Evolutionary conservation across 2,888 invertebrate genomes (phyloP).

Genomic region (Autographa gamma): DNA sequence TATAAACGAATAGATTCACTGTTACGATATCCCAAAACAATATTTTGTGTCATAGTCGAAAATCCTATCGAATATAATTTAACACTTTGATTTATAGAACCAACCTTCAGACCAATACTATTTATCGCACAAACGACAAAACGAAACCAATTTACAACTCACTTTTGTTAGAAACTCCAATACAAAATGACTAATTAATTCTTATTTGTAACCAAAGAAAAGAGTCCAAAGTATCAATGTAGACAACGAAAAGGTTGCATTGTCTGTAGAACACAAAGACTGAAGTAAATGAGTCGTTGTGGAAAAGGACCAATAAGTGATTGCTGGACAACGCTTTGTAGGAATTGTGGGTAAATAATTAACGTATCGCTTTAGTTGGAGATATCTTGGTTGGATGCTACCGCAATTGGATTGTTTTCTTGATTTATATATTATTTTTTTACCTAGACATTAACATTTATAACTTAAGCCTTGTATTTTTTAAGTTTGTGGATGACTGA

Average conservation of each 20-base stretch:
- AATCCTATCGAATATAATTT: not conserved
- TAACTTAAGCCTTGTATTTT: too few relatives aligned
- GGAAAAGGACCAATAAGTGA: conserved; percentile 10
- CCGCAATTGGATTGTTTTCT: too few relatives aligned
- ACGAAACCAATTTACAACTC: not conserved
- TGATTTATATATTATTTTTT: too few relatives aligned
- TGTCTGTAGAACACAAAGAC: conserved; percentile 25
- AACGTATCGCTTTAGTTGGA: not conserved
- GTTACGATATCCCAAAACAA: not conserved
- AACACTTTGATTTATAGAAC: not conserved
- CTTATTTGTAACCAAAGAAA: conserved; percentile 29
- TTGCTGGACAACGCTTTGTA: not conserved
- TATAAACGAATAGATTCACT: too few relatives aligned
- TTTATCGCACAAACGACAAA: not conserved
- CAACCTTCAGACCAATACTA: not conserved
- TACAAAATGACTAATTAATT: conserved; percentile 35
- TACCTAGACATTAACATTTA: too few relatives aligned
- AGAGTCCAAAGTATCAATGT: conserved; percentile 16
- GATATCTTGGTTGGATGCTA: not conserved
- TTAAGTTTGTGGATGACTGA: too few relatives aligned
- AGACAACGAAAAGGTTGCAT: conserved; percentile 19
- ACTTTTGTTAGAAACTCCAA: not conserved
- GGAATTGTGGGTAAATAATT: not conserved
- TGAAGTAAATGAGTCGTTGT: conserved; percentile 13
- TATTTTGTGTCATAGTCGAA: not conserved